phyloP scores from a whole-genome alignment of 2,888 invertebrate genomes.

The Volucella zonaria region DNA sequence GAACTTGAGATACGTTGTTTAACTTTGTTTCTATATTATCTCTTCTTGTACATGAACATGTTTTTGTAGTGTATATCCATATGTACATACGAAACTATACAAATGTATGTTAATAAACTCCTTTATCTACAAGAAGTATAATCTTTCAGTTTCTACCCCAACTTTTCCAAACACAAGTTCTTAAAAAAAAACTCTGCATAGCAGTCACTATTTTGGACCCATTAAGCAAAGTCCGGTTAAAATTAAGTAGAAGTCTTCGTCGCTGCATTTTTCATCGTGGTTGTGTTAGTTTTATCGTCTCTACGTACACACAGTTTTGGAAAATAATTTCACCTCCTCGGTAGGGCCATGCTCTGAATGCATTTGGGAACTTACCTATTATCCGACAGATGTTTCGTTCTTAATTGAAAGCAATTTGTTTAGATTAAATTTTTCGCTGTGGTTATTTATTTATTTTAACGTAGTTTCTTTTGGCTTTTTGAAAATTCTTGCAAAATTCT shows the following conservation, averaged over 20 bases:
- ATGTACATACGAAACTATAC: too few relatives aligned
- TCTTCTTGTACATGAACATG: too few relatives aligned
- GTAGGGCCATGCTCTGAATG: slow-evolving; percentile 22
- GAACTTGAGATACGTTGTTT: too few relatives aligned
- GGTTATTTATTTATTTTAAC: slow-evolving; percentile 46
- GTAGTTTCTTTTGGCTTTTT: not conserved
- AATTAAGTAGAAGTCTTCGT: slow-evolving; percentile 48
- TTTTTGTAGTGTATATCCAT: too few relatives aligned
- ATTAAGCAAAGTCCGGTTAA: slow-evolving; percentile 52
- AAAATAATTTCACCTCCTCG: slow-evolving; percentile 26
- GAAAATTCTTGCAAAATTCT: not conserved
- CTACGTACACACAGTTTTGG: slow-evolving; percentile 5
- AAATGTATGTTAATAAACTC: too few relatives aligned
- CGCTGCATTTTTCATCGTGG: slow-evolving; percentile 32
- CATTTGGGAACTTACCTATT: slow-evolving; percentile 49
- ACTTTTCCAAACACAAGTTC: not conserved
- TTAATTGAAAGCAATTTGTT: slow-evolving; percentile 67
- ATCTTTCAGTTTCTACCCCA: too few relatives aligned
- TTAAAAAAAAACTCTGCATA: not conserved
- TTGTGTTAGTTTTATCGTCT: slow-evolving; percentile 18
- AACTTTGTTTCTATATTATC: too few relatives aligned
- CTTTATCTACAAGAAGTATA: too few relatives aligned
- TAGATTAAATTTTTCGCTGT: slow-evolving; percentile 53
- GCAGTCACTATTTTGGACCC: slow-evolving; percentile 35
- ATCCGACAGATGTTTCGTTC: slow-evolving; percentile 55